Conservation (phyloP, 2,113 vertebrate species). For the Paramisgurnus dabryanus region DNA sequence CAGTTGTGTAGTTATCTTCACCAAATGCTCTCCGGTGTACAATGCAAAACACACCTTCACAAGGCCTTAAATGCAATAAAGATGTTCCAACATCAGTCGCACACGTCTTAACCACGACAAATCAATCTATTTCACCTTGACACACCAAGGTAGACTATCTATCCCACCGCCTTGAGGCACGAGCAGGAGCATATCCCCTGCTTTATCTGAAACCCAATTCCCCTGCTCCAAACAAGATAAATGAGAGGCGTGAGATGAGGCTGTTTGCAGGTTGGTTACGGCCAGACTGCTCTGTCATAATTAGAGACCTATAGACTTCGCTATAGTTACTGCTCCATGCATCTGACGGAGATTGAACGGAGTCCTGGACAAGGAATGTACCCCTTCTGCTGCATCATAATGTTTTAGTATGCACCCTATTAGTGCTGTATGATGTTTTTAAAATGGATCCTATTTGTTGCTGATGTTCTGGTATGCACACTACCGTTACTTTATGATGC, state of each 20-base stretch:
- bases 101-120: constrained; percentile 48
- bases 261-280: constrained; percentile 41
- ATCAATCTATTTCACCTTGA: constrained; percentile 50
- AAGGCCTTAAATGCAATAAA: constrained; percentile 39
- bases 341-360: constrained; percentile 29
- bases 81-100: constrained; percentile 44
- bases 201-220: constrained; percentile 56
- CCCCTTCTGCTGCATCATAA: not conserved
- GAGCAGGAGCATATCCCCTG: constrained; percentile 45
- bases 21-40: constrained; percentile 21
- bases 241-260: constrained; percentile 49
- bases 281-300: constrained; percentile 40
- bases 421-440: not conserved
- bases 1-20: not conserved
- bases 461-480: not conserved
- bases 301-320: constrained; percentile 36
- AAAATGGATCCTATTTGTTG: not conserved
- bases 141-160: constrained; percentile 54
- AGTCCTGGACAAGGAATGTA: constrained; percentile 1
- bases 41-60: constrained; percentile 15
- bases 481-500: not conserved
- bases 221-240: constrained; percentile 57
- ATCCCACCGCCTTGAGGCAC: constrained; percentile 52
- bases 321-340: not conserved
- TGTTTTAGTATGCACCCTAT: not conserved